phyloP scores from a whole-genome alignment of 1,140 invertebrate species.

The Hyphantria cunea region DNA sequence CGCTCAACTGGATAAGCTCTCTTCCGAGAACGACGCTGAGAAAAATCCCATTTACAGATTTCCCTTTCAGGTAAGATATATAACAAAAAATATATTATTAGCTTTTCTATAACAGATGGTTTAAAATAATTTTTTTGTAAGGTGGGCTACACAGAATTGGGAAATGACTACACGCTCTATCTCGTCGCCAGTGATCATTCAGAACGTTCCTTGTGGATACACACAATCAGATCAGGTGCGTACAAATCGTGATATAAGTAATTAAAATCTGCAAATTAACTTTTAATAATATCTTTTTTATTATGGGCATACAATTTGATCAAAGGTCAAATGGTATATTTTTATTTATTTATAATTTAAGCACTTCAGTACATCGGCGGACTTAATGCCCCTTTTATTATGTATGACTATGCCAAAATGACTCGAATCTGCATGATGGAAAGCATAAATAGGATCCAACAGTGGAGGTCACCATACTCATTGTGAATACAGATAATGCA shows the following conservation, averaged over 20 bases:
- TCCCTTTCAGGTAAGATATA: constrained; percentile 67
- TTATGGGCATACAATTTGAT: too few species aligned
- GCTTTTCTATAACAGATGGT: constrained; percentile 4
- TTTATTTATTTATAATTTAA: too few species aligned
- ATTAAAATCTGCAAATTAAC: too few species aligned
- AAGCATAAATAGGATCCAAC: too few species aligned
- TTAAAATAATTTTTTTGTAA: constrained; percentile 81
- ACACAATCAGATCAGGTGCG: constrained; percentile 88
- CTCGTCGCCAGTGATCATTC: constrained; percentile 87
- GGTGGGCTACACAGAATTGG: constrained; percentile 88
- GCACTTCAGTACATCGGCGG: too few species aligned
- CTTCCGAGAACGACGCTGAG: constrained; percentile 61
- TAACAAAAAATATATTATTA: neutral
- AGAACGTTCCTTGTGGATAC: constrained; percentile 90
- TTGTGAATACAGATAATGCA: too few species aligned
- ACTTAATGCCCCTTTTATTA: too few species aligned
- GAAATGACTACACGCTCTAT: constrained; percentile 89
- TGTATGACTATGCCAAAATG: too few species aligned
- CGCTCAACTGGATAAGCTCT: constrained; percentile 83
- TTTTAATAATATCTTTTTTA: too few species aligned
- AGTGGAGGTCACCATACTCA: too few species aligned
- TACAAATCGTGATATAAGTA: neutral
- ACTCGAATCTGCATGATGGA: too few species aligned
- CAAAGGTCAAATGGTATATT: too few species aligned
- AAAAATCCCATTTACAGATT: constrained; percentile 61